Evolutionary conservation across 2,113 vertebrate genomes (phyloP), one percentile per base, ranked within the genome.

Genomic region (Oenanthe oenanthe): DNA sequence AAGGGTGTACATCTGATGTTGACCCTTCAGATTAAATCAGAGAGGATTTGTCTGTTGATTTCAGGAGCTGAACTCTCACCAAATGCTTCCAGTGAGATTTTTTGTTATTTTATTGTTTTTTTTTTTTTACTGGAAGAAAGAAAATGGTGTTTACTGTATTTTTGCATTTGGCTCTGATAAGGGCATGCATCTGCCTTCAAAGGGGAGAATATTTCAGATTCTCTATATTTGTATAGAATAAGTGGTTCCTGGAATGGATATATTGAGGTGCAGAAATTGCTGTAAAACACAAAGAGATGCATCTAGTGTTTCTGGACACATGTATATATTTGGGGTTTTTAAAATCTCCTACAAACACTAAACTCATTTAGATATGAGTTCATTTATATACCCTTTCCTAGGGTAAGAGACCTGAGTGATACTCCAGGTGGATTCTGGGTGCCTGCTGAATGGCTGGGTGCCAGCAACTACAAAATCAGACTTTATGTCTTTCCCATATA

Each of bases 11-110:
- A 34, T 57, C 48, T 81, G 20, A 61, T 78, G 25, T 62, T 75
- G 43, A 84, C 9, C 14, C 4, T 90, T 74, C 21, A 92, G 60
- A 58, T 58, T 92, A 93, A 94, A 75, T 92, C 61, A 78, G 61
- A 63, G 76, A 72, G 25, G 40, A 89, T 72, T 88, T 78, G 14
- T 65, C 61, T 75, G 31, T 75, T 75, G 42, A 61, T 84, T 95
- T 24, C 18, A 87, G 50, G 26, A 87, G 19, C 7, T 86, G 78
- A 86, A 63, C 31, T 71, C 42, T 72, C 57, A 87, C 31, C 36
- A 84, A 84, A 86, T 68, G 62, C 34, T 72, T 79, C 66, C 32
- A 18, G 25, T 42, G 32, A 70, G 14, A 19, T 29, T 53, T 63
- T 7, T 29, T 53, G 31, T 51, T 66, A 17, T 20, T 77, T 48